Conservation (phyloP, 2,113 vertebrate species). For the Coregonus clupeaformis region DNA sequence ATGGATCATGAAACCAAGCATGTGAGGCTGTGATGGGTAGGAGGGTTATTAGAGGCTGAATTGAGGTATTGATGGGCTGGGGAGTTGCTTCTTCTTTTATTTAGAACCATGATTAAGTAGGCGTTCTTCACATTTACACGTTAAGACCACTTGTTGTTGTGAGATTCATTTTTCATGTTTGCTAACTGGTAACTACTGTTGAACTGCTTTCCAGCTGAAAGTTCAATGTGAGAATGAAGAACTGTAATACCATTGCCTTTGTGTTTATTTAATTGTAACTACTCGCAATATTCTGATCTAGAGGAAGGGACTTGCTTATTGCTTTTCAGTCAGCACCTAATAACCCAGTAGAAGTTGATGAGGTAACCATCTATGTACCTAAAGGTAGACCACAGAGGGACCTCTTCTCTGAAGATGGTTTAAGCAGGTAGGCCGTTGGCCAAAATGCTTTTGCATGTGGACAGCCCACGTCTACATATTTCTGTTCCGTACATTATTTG, state of each 20-base stretch:
- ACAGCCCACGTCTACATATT: constrained; percentile 15
- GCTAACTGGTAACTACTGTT: constrained; percentile 9
- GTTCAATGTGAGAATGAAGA: neutral
- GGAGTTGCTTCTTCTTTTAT: neutral
- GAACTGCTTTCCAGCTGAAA: neutral
- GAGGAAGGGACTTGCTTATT: neutral
- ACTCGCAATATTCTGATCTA: constrained; percentile 18
- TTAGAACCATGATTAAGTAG: too few species aligned
- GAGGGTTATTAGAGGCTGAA: constrained; percentile 51
- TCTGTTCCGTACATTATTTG: constrained; percentile 27
- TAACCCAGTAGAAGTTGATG: neutral
- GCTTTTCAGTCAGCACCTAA: neutral
- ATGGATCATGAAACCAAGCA: constrained; percentile 47
- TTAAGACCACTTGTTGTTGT: too few species aligned
- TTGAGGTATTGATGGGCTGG: constrained; percentile 47
- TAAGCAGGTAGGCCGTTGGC: constrained; percentile 25
- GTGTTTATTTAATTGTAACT: neutral
- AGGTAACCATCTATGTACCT: constrained; percentile 18
- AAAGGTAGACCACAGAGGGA: neutral
- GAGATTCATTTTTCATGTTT: constrained; percentile 2
- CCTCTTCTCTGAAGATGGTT: constrained; percentile 2
- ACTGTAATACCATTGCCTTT: neutral
- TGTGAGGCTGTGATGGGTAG: constrained; percentile 39
- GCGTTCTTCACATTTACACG: too few species aligned
- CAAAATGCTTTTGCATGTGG: constrained; percentile 29